Base-by-base conservation (phyloP, 2,113 vertebrate species). In the Neolamprologus variostigma region DNA sequence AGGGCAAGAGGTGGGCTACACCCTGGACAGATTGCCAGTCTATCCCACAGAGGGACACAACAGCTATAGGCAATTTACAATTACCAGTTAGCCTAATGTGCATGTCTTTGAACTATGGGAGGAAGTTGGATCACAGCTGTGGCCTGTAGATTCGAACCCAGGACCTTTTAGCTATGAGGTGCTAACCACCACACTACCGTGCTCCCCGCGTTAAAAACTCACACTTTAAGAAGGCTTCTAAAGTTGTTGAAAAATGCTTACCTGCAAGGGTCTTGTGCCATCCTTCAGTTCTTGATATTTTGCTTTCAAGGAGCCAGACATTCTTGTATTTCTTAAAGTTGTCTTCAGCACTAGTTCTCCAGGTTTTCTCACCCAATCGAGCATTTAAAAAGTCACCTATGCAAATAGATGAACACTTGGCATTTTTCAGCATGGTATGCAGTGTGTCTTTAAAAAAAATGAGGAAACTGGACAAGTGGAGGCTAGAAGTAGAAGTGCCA, bases 131-230 rank as follows among this genome's bases (percentile, higher is more conserved):
- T 45, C 16, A 28, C 40, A 37, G 33, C 33, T 37, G 33, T 45
- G 37, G 13, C 21, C 68, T 17, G 21, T 73, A 42, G 68, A 73
- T 45, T 73, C 2, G 8, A 26, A 73, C 40, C 1, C 5, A 73
- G 68, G 21, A 73, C 40, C 40, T 45, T 73, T 26, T 73, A 26
- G 40, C 68, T 28, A 45, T 73, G 68, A 28, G 9, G 9, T 73
- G 21, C 68, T 76, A 76, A 76, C 23, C 40, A 73, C 21, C 40
- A 28, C 21, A 28, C 40, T 26, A 10, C 40, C 40, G 7, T 45
- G 13, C 21, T 17, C 1, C 21, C 12, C 2, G 0, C 0, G 0
- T 7, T 47, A 31, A 78, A 50, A 78, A 31, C 42, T 47, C 9
- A 28, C 40, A 76, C 45, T 76, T 76, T 26, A 17, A 31, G 71